phyloP scores from a whole-genome alignment of 2,113 vertebrate genomes.

The Oncorhynchus nerka region DNA sequence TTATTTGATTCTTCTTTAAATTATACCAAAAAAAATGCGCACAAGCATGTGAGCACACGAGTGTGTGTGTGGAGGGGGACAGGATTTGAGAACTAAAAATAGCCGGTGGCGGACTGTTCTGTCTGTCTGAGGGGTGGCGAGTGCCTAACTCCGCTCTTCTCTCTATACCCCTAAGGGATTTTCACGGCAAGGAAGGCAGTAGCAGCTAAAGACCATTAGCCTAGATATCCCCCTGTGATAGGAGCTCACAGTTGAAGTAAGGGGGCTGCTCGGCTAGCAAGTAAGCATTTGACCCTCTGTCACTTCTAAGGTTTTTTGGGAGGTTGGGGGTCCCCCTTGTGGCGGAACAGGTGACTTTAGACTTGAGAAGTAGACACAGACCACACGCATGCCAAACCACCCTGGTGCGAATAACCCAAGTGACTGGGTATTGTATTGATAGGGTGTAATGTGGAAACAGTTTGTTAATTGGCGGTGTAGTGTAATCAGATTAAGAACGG shows the following conservation, averaged over 20 bases:
- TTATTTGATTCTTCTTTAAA: no score
- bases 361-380: background rate
- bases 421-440: background rate
- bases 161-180: constrained; percentile 51
- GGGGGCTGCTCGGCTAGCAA: background rate
- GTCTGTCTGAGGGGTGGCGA: constrained; percentile 26
- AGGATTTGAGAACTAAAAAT: constrained; percentile 51
- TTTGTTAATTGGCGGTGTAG: background rate
- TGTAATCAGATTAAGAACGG: constrained; percentile 2
- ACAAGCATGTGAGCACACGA: background rate
- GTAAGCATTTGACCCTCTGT: background rate
- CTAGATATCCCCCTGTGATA: background rate
- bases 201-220: constrained; percentile 3
- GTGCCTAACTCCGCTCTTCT: constrained; percentile 52
- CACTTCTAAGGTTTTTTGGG: background rate
- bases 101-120: constrained; percentile 51
- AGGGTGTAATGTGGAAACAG: background rate
- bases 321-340: background rate
- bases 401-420: no score
- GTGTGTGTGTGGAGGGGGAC: background rate
- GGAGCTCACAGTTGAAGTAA: constrained; percentile 21
- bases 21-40: accelerated
- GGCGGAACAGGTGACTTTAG: background rate
- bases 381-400: no score
- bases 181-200: constrained; percentile 32